A percentile compares a stretch with the other conserved stretches of the same genome.
Conservation (phyloP, 2,797 vertebrate genomes). For the Sebastes melanostomus region DNA sequence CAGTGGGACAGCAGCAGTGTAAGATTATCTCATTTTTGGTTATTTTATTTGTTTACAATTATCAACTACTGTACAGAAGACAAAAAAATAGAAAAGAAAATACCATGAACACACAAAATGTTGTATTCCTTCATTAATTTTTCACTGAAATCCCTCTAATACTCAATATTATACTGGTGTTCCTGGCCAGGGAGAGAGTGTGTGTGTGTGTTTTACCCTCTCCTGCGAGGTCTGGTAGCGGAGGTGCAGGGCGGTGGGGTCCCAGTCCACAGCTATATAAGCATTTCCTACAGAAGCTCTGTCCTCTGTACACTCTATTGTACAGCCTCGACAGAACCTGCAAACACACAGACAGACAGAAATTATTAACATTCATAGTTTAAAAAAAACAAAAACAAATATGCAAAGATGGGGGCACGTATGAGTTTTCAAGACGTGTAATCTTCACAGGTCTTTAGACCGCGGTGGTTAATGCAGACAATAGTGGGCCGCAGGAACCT, state of each 20-base stretch:
- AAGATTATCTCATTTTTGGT: not conserved
- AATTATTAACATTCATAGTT: not conserved
- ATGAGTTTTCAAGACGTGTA: too few species aligned
- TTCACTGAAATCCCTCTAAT: not conserved
- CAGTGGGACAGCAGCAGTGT: not conserved
- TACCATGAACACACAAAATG: not conserved
- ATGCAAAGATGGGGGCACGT: too few species aligned
- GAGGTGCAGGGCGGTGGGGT: constrained; percentile 96
- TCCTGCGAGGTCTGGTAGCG: constrained; percentile 99
- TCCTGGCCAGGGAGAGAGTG: too few species aligned
- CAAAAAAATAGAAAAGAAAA: not conserved
- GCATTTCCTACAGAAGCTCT: constrained; percentile 91
- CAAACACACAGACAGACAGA: not conserved
- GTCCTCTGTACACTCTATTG: constrained; percentile 92
- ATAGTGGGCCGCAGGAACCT: not conserved
- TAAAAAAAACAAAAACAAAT: not conserved
- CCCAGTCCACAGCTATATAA: constrained; percentile 98
- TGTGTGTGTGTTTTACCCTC: constrained; percentile 81
- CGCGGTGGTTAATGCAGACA: too few species aligned
- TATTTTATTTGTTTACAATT: not conserved
- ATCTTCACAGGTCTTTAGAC: too few species aligned
- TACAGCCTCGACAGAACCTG: constrained; percentile 97
- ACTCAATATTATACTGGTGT: not conserved
- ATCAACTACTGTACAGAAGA: not conserved
- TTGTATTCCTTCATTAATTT: not conserved